Evolutionary conservation across 2,113 vertebrate species (phyloP).

Genomic region (Malurus melanocephalus): DNA sequence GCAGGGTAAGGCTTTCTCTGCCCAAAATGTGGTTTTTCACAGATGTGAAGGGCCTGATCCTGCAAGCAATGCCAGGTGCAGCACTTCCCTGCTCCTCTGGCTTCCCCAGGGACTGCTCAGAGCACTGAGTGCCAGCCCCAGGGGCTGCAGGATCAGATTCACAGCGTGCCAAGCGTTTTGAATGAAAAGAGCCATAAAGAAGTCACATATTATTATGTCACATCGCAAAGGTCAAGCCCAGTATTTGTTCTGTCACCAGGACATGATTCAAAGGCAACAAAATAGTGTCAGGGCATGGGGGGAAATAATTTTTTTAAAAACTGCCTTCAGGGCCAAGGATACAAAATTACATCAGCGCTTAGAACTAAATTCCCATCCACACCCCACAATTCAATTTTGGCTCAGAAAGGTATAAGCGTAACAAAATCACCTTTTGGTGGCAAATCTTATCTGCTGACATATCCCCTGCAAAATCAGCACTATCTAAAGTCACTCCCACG

Average conservation of each 20-base stretch:
- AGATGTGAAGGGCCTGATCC: neutral
- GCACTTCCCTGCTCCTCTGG: neutral
- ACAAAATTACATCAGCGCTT: constrained; percentile 55
- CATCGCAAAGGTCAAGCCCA: constrained; percentile 47
- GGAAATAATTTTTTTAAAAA: constrained; percentile 39
- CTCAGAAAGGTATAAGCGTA: constrained; percentile 48
- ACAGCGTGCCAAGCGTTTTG: neutral
- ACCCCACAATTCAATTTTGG: constrained; percentile 23
- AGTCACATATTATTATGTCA: constrained; percentile 65
- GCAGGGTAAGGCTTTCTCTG: neutral
- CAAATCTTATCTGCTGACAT: constrained; percentile 42
- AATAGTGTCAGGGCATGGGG: constrained; percentile 42
- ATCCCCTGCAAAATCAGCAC: neutral
- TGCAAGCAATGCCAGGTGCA: neutral
- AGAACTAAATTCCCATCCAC: constrained; percentile 48
- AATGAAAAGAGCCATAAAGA: constrained; percentile 60
- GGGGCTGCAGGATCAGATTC: constrained; percentile 16
- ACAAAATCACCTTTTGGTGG: constrained; percentile 50
- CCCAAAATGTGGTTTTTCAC: neutral
- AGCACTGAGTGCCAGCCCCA: neutral
- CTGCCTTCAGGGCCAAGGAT: constrained; percentile 16
- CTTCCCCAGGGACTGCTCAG: neutral
- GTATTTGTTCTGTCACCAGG: constrained; percentile 57
- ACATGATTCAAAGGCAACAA: constrained; percentile 58
- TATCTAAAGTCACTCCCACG: neutral